A percentile compares a stretch with the other conserved stretches of the same genome.
Conservation (phyloP, 2,113 vertebrate genomes). For the Takifugu flavidus region DNA sequence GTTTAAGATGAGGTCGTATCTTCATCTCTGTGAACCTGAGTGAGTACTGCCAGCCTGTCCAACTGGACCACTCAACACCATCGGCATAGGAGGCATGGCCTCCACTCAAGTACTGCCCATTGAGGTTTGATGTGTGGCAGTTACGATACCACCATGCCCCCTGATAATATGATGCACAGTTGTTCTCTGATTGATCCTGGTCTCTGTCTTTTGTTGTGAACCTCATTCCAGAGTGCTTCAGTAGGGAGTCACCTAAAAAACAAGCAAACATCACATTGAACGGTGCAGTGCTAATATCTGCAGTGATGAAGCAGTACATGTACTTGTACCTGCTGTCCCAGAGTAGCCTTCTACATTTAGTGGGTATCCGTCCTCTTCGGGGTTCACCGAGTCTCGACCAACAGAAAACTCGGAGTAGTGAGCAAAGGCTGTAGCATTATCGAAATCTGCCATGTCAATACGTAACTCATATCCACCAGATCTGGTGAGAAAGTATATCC, state of each 20-base stretch:
- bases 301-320: not conserved
- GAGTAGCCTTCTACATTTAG: constrained; percentile 80
- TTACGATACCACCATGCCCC: constrained; percentile 98
- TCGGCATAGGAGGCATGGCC: constrained; percentile 92
- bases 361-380: constrained; percentile 87
- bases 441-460: constrained; percentile 86
- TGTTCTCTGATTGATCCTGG: constrained; percentile 94
- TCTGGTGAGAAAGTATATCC: constrained; percentile 80
- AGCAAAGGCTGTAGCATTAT: constrained; percentile 84
- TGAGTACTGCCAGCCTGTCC: constrained; percentile 97
- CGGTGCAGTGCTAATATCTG: not conserved
- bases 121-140: constrained; percentile 97
- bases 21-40: constrained; percentile 95
- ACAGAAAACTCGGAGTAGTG: constrained; percentile 81
- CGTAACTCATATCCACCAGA: constrained; percentile 82
- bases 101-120: constrained; percentile 90
- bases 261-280: not conserved
- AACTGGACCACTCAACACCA: constrained; percentile 93
- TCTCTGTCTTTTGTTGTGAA: constrained; percentile 96
- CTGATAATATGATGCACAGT: constrained; percentile 91
- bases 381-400: constrained; percentile 85
- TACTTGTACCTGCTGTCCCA: constrained; percentile 81
- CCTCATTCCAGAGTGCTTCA: constrained; percentile 92
- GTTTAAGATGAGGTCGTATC: constrained; percentile 74
- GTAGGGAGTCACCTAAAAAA: constrained; percentile 84